Conservation (phyloP, 2,797 vertebrate genomes). For the Todus mexicanus region DNA sequence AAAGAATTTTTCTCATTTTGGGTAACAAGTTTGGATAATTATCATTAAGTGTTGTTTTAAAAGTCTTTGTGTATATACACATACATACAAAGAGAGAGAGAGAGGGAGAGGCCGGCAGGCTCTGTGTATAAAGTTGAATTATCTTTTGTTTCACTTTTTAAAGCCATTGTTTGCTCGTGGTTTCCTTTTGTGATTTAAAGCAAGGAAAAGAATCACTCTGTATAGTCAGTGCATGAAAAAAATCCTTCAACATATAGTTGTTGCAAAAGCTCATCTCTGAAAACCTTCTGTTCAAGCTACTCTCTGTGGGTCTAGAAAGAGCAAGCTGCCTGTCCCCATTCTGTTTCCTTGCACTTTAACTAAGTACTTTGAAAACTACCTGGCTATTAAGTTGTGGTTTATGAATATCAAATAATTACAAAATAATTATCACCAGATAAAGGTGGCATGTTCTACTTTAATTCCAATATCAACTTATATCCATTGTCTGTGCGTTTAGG, state of each 20-base stretch:
- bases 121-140: conserved; percentile 7
- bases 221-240: conserved; percentile 9
- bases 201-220: neutral
- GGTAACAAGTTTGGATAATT: neutral
- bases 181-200: conserved; percentile 53
- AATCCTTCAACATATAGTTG: neutral
- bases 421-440: neutral
- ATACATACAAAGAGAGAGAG: neutral
- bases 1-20: neutral
- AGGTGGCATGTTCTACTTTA: neutral
- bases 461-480: neutral
- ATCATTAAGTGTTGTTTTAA: neutral
- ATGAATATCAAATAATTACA: neutral
- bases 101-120: neutral
- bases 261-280: conserved; percentile 6
- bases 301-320: conserved; percentile 26
- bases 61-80: neutral
- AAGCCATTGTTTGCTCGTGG: conserved; percentile 9
- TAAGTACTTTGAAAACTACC: neutral
- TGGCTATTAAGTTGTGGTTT: neutral
- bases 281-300: neutral
- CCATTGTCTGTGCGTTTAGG: neutral
- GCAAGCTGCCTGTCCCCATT: neutral
- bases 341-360: neutral
- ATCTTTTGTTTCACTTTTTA: conserved; percentile 49